Percentiles rank a stretch among this genome's conserved stretches.
Evolutionary conservation across 2,888 invertebrate species (phyloP).

Genomic region (Eupeodes latifasciatus): DNA sequence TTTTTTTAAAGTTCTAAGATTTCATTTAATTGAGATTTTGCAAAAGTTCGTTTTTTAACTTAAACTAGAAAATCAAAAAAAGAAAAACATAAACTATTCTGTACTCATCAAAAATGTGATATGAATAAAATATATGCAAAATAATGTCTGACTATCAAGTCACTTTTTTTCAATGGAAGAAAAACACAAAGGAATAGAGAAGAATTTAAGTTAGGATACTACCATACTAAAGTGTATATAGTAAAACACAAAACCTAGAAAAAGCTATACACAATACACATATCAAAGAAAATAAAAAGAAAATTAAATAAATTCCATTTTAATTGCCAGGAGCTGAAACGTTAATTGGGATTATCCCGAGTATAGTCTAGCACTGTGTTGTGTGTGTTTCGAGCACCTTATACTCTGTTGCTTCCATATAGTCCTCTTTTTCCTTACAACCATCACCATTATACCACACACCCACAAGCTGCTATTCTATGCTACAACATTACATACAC

Average conservation of each 20-base stretch:
- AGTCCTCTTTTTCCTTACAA: constrained; percentile 1
- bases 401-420: constrained; percentile 62
- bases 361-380: constrained; percentile 52
- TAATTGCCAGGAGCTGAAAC: constrained; percentile 77
- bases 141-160: neutral
- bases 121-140: constrained; percentile 49
- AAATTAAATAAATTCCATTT: constrained; percentile 76
- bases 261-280: constrained; percentile 7
- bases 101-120: constrained; percentile 39
- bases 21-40: too few relatives aligned
- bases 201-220: neutral
- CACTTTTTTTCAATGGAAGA: neutral
- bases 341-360: constrained; percentile 77
- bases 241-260: neutral
- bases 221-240: neutral
- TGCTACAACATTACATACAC: constrained; percentile 5
- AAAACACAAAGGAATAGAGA: neutral
- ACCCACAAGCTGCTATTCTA: constrained; percentile 1
- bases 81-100: neutral
- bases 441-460: constrained; percentile 14
- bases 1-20: too few relatives aligned
- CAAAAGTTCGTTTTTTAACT: too few relatives aligned
- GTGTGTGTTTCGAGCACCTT: constrained; percentile 9
- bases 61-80: too few relatives aligned
- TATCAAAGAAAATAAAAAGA: constrained; percentile 5